These are phyloP conservation scores for Onychorhynchus coronatus DNA, from an alignment of 2,113 vertebrate genomes.

Conservation along the genomic window DNA sequence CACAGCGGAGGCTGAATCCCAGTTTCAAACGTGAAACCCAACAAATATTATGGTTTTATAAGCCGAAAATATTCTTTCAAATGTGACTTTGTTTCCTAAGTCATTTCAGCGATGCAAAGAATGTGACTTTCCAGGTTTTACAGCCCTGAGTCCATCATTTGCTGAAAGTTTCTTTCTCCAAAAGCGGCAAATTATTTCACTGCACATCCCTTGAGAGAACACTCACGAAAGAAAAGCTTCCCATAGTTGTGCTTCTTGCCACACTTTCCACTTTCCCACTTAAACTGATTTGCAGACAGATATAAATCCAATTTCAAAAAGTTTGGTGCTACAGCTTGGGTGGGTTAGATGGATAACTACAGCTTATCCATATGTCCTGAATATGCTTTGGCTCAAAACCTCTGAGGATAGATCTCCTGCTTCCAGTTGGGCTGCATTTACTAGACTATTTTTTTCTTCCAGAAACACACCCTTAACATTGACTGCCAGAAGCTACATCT, in stretches of 20 bases:
- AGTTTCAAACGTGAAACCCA: neutral
- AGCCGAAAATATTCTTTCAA: neutral
- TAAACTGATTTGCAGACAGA: neutral
- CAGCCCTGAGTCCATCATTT: neutral
- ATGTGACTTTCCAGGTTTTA: constrained; percentile 41
- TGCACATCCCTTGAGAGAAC: neutral
- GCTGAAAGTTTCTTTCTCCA: neutral
- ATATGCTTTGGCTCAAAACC: constrained; percentile 36
- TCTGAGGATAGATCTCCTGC: constrained; percentile 20
- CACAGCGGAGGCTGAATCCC: neutral
- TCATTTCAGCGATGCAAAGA: neutral
- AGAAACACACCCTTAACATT: constrained; percentile 30
- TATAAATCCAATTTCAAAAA: constrained; percentile 4
- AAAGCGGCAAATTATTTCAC: neutral
- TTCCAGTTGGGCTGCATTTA: constrained; percentile 31
- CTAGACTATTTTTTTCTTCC: constrained; percentile 4
- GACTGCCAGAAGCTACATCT: constrained; percentile 61
- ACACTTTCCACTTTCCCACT: neutral
- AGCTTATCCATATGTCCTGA: constrained; percentile 23
- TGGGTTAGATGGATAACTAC: constrained; percentile 1
- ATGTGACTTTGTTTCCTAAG: neutral
- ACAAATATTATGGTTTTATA: neutral
- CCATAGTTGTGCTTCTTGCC: neutral
- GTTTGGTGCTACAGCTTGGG: constrained; percentile 10
- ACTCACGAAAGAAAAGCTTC: neutral